Percentiles rank a stretch among this genome's conserved stretches.
These are phyloP conservation scores for Melanaphis sacchari DNA, from an alignment of 1,140 invertebrate genomes.

Conservation along the genomic window DNA sequence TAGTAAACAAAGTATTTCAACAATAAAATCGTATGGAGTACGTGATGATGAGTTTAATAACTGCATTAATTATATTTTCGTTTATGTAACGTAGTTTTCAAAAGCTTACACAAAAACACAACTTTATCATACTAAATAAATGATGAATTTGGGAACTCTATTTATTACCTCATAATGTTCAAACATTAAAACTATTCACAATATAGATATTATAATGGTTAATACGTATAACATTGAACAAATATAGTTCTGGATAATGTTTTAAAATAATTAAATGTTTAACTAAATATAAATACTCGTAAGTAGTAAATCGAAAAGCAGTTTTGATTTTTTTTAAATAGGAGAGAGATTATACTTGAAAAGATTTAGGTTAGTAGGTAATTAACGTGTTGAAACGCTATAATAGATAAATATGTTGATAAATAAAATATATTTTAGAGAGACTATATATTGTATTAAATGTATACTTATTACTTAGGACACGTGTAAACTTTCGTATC, in stretches of 20 bases:
- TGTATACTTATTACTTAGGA: background rate
- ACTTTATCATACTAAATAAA: background rate
- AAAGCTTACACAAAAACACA: background rate
- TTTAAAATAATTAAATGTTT: background rate
- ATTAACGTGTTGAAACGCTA: background rate
- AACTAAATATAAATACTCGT: background rate
- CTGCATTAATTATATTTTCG: background rate
- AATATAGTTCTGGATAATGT: background rate
- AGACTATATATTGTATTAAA: background rate
- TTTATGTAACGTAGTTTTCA: background rate
- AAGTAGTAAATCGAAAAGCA: background rate
- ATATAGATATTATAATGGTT: background rate
- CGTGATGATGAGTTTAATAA: constrained; percentile 17
- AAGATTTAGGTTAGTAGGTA: background rate
- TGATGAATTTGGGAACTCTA: background rate
- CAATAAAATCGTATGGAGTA: background rate
- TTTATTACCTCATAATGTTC: background rate
- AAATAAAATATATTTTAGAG: background rate
- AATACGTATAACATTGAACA: background rate
- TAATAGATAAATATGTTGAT: background rate
- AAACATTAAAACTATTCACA: background rate
- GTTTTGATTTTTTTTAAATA: too few species aligned
- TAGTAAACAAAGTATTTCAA: background rate
- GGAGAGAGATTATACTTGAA: fast-evolving
- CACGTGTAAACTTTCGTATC: background rate